Evolutionary conservation across 2,113 vertebrate species (phyloP).

Genomic region (Vanacampus margaritifer): DNA sequence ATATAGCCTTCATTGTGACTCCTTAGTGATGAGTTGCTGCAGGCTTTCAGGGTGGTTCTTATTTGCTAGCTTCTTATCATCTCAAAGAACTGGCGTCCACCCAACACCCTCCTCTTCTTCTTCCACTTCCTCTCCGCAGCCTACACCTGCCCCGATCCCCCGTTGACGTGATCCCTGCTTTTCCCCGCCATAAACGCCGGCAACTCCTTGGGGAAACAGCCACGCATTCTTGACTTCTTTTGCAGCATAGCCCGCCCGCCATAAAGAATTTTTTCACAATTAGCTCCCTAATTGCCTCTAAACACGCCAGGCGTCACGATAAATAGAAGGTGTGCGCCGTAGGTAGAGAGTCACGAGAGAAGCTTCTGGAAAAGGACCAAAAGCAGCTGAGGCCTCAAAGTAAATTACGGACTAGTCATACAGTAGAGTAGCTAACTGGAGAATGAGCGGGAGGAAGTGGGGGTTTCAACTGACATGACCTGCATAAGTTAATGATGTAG

Average conservation of each 20-base stretch:
- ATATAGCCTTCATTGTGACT: constrained; percentile 37
- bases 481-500: not conserved
- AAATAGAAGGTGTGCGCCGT: constrained; percentile 51
- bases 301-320: constrained; percentile 72
- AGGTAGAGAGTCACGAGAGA: constrained; percentile 45
- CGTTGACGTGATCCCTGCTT: constrained; percentile 42
- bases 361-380: constrained; percentile 44
- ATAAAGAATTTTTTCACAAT: constrained; percentile 72
- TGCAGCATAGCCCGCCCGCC: constrained; percentile 41
- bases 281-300: constrained; percentile 77
- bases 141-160: constrained; percentile 18
- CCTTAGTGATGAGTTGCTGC: constrained; percentile 48
- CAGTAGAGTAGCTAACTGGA: not conserved
- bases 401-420: not conserved
- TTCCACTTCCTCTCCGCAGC: constrained; percentile 2
- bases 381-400: not conserved
- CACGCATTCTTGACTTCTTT: constrained; percentile 69
- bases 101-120: constrained; percentile 39
- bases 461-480: not conserved
- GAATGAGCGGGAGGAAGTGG: not conserved
- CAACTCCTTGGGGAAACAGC: constrained; percentile 77
- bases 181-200: constrained; percentile 72
- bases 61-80: constrained; percentile 53
- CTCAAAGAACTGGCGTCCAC: constrained; percentile 61
- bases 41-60: constrained; percentile 58